Conservation (phyloP, 2,113 vertebrate genomes). For the Psittacus erithacus region DNA sequence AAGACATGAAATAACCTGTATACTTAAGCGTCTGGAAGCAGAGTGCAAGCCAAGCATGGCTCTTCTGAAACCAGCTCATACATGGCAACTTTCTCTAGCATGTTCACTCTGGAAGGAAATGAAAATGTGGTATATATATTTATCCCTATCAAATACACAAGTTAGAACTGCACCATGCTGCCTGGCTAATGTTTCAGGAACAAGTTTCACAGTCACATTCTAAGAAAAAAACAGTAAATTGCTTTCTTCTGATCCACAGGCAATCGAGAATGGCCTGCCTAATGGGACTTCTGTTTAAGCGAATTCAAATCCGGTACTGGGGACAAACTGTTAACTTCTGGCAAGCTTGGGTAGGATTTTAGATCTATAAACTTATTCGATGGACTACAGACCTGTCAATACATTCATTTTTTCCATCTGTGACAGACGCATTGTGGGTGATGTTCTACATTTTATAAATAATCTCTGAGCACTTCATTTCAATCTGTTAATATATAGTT, state of each 20-base stretch:
- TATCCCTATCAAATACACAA: not conserved
- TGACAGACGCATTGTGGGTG: constrained; percentile 1
- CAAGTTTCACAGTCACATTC: not conserved
- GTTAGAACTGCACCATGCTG: not conserved
- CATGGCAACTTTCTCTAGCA: not conserved
- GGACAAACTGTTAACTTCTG: constrained; percentile 13
- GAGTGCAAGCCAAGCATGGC: not conserved
- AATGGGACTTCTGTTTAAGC: not conserved
- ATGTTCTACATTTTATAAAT: constrained; percentile 22
- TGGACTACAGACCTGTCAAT: constrained; percentile 2
- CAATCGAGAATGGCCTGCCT: not conserved
- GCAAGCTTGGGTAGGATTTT: not conserved
- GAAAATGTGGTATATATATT: not conserved
- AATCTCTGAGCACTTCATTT: not conserved
- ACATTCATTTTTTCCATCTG: constrained; percentile 39
- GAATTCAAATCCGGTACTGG: not conserved
- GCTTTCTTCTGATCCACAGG: not conserved
- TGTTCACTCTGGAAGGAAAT: not conserved
- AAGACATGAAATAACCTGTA: not conserved
- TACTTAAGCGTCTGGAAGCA: not conserved
- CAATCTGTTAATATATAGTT: constrained; percentile 10
- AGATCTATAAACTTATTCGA: not conserved
- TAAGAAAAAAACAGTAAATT: not conserved
- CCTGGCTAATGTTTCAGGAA: not conserved
- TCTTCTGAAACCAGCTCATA: not conserved